Base-by-base conservation (phyloP, 2,888 invertebrate species). In the Drosophila phalerata region DNA sequence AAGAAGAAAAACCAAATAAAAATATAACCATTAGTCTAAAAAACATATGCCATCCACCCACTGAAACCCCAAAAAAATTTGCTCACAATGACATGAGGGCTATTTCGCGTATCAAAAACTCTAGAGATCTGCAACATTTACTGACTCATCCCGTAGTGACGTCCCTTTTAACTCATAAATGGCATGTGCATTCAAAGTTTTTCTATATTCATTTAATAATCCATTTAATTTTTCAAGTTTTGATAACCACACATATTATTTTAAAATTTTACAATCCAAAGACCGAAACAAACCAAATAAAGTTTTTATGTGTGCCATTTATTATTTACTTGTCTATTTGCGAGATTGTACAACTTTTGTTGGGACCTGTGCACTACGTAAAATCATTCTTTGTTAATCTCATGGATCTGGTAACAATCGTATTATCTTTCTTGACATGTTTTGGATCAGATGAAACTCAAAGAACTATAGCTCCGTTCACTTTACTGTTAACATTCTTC, bases 61-160 rank as follows among this genome's bases (percentile, higher is more conserved):
- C 25, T 11, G 6, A 8, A 9, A 13, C 6, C 1, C 2, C 56
- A 6, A 30, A 1, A n/a, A 10, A 10, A 0, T 10, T 49, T 1
- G 15, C n/a, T 17, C 13, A 48, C 30, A 63, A 63, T 48, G 63
- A 63, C 1, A 63, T 63, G 56, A 13, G 15, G 6, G 25, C 22
- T 0, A 48, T 63, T 0, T n/a, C 47, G 19, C 9, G 42, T 10
- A n/a, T 63, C 8, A 45, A 37, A 17, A 55, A 55, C 5, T 48
- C 63, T 4, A 22, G 5, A 13, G 47, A 55, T 17, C 11, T 63
- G 2, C 10, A 34, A 10, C 40, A 63, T 48, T 47, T 63, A 25
- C 48, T 63, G 3, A 19, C 34, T 0, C 63, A 63, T 48, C 63
- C 63, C 10, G 22, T 32, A 8, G 38, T 63, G 1, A 25, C 8